Evolutionary conservation across 2,888 invertebrate genomes (phyloP).

Genomic region (Heteromurus nitidus): DNA sequence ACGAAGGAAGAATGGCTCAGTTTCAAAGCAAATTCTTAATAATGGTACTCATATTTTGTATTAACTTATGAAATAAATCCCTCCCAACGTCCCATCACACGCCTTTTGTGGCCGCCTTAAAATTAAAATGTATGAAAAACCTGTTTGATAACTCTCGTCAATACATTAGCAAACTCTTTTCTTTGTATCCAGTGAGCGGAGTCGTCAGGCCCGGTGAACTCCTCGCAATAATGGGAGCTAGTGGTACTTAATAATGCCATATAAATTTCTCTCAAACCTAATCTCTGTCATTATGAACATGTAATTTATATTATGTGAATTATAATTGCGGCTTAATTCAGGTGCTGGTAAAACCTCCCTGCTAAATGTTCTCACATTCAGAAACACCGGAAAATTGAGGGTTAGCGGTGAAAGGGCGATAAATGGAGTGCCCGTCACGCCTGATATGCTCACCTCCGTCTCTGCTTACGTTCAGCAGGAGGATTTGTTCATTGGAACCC

Average conservation of each 20-base stretch:
- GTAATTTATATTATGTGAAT: background rate
- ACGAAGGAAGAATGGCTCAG: slow-evolving; percentile 40
- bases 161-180: background rate
- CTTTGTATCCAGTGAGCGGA: slow-evolving; percentile 81
- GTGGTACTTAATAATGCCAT: slow-evolving; percentile 36
- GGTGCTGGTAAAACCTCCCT: slow-evolving; percentile 97
- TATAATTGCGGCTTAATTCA: slow-evolving; percentile 74
- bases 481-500: slow-evolving; percentile 91
- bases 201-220: slow-evolving; percentile 90
- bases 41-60: slow-evolving; percentile 65
- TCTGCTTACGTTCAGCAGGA: slow-evolving; percentile 96
- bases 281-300: background rate
- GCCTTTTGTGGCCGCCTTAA: too few species aligned
- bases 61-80: background rate
- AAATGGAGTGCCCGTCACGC: slow-evolving; percentile 85
- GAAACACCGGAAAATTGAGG: slow-evolving; percentile 82
- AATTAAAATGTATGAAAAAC: too few species aligned
- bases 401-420: slow-evolving; percentile 80
- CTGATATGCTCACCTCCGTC: slow-evolving; percentile 83
- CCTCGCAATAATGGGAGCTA: slow-evolving; percentile 86
- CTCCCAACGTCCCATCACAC: background rate
- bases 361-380: slow-evolving; percentile 90
- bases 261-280: background rate
- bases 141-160: slow-evolving; percentile 12
- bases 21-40: slow-evolving; percentile 72